Conservation (phyloP, 2,113 vertebrate genomes). For the Mola mola region DNA sequence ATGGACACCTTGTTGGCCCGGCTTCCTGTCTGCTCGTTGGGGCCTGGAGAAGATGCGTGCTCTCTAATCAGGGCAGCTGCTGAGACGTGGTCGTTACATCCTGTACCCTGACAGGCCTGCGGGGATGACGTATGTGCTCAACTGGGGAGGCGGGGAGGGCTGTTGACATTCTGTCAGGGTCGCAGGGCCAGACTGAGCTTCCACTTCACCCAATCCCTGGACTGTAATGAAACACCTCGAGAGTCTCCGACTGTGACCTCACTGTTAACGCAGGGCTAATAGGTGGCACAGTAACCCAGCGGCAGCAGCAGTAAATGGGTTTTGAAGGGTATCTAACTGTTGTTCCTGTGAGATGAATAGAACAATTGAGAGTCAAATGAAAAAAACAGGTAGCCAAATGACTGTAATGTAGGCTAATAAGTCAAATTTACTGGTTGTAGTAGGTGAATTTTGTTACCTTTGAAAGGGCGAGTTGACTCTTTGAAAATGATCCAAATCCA, state of each 20-base stretch:
- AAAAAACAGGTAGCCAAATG: no score
- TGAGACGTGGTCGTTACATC: conserved; percentile 49
- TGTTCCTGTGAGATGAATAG: no score
- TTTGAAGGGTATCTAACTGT: neutral
- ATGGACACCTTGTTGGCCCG: conserved; percentile 12
- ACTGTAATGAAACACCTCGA: conserved; percentile 57
- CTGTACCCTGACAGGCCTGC: conserved; percentile 10
- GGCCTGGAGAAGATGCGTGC: no score
- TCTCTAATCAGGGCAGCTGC: conserved; percentile 42
- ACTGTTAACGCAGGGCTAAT: neutral
- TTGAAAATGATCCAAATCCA: no score
- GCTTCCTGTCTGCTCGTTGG: conserved; percentile 12
- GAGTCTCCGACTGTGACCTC: conserved; percentile 15
- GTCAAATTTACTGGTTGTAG: neutral
- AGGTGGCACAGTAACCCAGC: neutral
- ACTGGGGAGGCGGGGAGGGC: conserved; percentile 23
- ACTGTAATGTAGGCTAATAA: neutral
- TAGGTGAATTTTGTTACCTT: neutral
- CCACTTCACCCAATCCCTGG: conserved; percentile 43
- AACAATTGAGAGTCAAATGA: no score
- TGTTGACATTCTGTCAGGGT: conserved; percentile 28
- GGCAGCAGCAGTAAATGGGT: neutral
- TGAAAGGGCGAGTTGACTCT: neutral
- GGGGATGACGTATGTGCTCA: conserved; percentile 40
- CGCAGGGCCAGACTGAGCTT: conserved; percentile 5